Evolutionary conservation across 2,113 vertebrate species (phyloP), one percentile per base, ranked within the genome.

Genomic region (Nannospalax galili): DNA sequence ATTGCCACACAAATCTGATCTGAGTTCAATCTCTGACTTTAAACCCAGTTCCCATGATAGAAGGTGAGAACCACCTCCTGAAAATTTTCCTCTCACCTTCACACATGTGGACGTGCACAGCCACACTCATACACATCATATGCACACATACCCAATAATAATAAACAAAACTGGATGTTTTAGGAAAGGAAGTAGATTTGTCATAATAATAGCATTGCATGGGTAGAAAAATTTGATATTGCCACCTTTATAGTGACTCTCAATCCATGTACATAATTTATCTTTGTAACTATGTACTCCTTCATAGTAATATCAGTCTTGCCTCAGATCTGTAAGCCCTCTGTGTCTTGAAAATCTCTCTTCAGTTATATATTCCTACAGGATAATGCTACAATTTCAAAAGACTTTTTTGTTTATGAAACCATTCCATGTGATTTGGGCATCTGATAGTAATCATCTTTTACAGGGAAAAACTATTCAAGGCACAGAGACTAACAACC

Each of bases 371-470:
- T 58, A 70, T 82, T 84, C 8, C 12, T 62, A 89, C 56, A 79
- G 45, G 30, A 60, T 28, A 75, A 37, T 72, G 28, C 7, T 35
- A 81, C 72, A 74, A 48, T 92, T 86, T 56, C 40, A 87, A 56
- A 2, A 60, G n/a, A 28, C 9, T 79, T 26, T 95, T 95, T 90
- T 64, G 40, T 74, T 80, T 45, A 86, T 7, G 77, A 93, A 96
- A 75, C 5, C 19, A 62, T 56, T 72, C 70, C 60, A n/a, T 87
- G 48, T 84, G 75, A 75, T 90, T 74, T 88, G 35, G 62, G 85
- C n/a, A 95, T 96, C 86, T 96, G 90, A 30, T 81, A 86, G 52
- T 74, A 90, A 84, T 79, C 73, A 26, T 22, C 45, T 95, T 78
- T 94, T 84, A 90, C 2, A 92, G 6, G 65, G n/a, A 37, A 94